These are phyloP conservation scores for Hirudo medicinalis DNA, from an alignment of 1,140 invertebrate species.

Conservation along the genomic window DNA sequence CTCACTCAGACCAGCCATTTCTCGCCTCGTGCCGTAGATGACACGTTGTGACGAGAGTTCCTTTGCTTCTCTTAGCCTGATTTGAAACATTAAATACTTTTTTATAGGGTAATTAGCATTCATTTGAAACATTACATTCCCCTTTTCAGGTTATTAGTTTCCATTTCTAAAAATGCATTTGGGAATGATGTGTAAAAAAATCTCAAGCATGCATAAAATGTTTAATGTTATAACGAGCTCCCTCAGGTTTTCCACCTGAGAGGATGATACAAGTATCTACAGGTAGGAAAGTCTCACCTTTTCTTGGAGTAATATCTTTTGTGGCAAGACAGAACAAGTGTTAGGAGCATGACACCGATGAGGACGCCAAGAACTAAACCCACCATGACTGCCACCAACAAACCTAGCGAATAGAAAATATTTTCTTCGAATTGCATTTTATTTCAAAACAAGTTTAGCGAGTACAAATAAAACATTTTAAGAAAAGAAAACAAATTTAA, in stretches of 20 bases:
- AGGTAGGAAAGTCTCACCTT: neutral
- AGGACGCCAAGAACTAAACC: slow-evolving; percentile 27
- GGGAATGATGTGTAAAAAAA: neutral
- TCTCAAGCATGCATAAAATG: too few species aligned
- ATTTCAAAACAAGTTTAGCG: too few species aligned
- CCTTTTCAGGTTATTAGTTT: neutral
- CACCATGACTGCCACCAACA: slow-evolving; percentile 27
- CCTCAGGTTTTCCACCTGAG: too few species aligned
- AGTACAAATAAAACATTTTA: neutral
- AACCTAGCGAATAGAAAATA: slow-evolving; percentile 24
- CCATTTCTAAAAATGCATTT: neutral
- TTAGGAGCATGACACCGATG: slow-evolving; percentile 17
- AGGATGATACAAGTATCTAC: too few species aligned
- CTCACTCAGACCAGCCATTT: neutral
- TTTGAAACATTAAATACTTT: neutral
- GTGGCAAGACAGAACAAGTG: slow-evolving; percentile 21
- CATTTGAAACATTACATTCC: too few species aligned
- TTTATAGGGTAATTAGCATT: too few species aligned
- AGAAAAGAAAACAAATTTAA: neutral
- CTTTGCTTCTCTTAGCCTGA: slow-evolving; percentile 5
- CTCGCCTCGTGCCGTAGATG: neutral
- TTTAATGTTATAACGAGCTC: too few species aligned
- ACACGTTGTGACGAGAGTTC: neutral
- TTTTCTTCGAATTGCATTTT: neutral
- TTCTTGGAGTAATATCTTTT: slow-evolving; percentile 15